These are phyloP conservation scores for Sebastolobus altivelis DNA, from an alignment of 2,797 vertebrate species.

Conservation along the genomic window DNA sequence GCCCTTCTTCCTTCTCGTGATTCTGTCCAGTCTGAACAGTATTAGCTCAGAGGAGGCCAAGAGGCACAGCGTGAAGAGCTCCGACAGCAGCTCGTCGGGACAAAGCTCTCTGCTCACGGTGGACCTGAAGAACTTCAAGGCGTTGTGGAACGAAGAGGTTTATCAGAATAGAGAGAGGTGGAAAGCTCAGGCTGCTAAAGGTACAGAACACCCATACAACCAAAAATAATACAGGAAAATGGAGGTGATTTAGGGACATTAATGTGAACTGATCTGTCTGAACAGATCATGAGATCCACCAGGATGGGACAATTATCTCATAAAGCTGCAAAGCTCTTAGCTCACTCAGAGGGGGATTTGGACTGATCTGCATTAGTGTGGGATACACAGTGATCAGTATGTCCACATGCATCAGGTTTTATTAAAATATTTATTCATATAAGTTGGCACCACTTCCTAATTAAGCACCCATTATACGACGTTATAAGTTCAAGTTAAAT, in stretches of 20 bases:
- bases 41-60: conserved; percentile 90
- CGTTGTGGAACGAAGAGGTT: conserved; percentile 94
- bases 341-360: conserved; percentile 14
- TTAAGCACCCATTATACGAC: not conserved
- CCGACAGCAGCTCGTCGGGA: conserved; percentile 90
- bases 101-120: conserved; percentile 91
- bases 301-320: conserved; percentile 11
- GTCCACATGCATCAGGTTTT: not conserved
- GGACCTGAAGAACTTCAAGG: conserved; percentile 95
- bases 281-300: conserved; percentile 5
- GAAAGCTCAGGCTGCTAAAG: conserved; percentile 95
- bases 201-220: conserved; percentile 70
- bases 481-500: not conserved
- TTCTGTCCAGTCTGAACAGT: conserved; percentile 88
- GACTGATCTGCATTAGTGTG: conserved; percentile 18
- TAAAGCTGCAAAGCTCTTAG: conserved; percentile 10
- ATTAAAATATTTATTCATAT: not conserved
- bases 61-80: conserved; percentile 90
- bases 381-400: not conserved
- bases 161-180: conserved; percentile 94
- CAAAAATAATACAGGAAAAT: not conserved
- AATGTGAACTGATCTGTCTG: conserved; percentile 10
- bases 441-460: not conserved
- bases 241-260: not conserved
- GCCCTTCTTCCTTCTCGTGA: not conserved